A percentile compares a stretch with the other conserved stretches of the same genome.
phyloP scores from a whole-genome alignment of 1,140 invertebrate species.

The Holcopasites calliopsidis region DNA sequence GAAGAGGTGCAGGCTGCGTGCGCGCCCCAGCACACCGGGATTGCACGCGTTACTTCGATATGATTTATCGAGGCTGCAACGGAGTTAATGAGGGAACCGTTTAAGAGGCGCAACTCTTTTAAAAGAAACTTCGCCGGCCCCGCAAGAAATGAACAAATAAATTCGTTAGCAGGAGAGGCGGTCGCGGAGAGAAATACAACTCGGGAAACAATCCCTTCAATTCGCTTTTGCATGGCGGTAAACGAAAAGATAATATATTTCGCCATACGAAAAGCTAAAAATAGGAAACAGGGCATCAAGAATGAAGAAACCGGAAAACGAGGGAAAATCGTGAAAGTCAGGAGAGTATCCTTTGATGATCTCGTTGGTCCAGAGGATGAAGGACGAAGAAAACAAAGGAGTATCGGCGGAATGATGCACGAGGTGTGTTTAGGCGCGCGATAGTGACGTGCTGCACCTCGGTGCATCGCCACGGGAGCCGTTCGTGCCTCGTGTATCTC shows the following conservation, averaged over 20 bases:
- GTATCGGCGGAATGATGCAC: slow-evolving; percentile 74
- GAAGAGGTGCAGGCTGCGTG: neutral
- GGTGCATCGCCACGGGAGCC: slow-evolving; percentile 76
- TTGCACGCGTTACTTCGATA: slow-evolving; percentile 54
- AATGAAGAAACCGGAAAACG: neutral
- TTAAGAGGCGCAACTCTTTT: slow-evolving; percentile 34
- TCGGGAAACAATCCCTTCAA: neutral
- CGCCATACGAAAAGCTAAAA: neutral
- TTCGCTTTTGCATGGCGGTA: neutral
- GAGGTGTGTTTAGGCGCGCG: slow-evolving; percentile 80
- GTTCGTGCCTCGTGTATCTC: slow-evolving; percentile 57
- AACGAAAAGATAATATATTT: too few species aligned
- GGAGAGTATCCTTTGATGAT: too few species aligned
- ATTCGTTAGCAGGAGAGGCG: slow-evolving; percentile 7
- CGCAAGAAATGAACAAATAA: slow-evolving; percentile 34
- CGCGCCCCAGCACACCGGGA: too few species aligned
- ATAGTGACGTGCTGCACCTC: slow-evolving; percentile 74
- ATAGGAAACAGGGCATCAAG: neutral
- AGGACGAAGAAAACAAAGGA: slow-evolving; percentile 73
- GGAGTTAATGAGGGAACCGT: slow-evolving; percentile 46
- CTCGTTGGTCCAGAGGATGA: neutral
- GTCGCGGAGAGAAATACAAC: neutral
- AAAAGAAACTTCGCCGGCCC: slow-evolving; percentile 6
- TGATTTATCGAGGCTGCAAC: slow-evolving; percentile 50
- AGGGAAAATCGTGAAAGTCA: slow-evolving; percentile 1